These are phyloP conservation scores for Diuraphis noxia DNA, from an alignment of 1,140 invertebrate species.

Conservation along the genomic window DNA sequence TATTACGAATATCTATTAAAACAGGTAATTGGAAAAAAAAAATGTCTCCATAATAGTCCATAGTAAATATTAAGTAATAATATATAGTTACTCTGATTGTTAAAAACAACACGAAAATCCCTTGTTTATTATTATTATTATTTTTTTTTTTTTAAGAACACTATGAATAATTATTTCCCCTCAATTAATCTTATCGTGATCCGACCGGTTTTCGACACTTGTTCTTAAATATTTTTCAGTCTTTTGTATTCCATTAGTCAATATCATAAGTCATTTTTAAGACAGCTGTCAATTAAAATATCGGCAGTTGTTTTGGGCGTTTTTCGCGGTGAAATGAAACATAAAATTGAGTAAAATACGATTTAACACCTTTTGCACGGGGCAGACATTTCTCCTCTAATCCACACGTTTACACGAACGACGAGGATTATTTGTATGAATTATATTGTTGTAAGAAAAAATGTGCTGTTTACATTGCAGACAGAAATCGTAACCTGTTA, in stretches of 20 bases:
- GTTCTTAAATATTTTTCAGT: not conserved
- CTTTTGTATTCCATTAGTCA: constrained; percentile 31
- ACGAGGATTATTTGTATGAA: not conserved
- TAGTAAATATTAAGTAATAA: not conserved
- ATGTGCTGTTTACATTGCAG: not conserved
- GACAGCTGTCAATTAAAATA: constrained; percentile 43
- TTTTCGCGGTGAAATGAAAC: not conserved
- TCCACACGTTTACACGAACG: not conserved
- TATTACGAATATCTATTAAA: not conserved
- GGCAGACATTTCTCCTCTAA: not conserved
- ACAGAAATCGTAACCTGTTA: not conserved
- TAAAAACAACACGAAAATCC: not conserved
- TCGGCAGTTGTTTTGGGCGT: not conserved
- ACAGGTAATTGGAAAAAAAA: not conserved
- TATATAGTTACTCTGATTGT: not conserved
- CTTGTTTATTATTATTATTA: not conserved
- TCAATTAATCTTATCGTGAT: constrained; percentile 40
- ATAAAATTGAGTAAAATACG: not conserved
- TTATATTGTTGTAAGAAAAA: not conserved
- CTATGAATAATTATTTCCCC: constrained; percentile 25
- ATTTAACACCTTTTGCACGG: not conserved
- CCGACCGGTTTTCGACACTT: not conserved
- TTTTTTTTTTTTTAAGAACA: constrained; percentile 31
- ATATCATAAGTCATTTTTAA: constrained; percentile 42
- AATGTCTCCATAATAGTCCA: not conserved